Evolutionary conservation across 2,797 vertebrate genomes (phyloP), one percentile per base, ranked within the genome.

Genomic region (Ciconia nigra): DNA sequence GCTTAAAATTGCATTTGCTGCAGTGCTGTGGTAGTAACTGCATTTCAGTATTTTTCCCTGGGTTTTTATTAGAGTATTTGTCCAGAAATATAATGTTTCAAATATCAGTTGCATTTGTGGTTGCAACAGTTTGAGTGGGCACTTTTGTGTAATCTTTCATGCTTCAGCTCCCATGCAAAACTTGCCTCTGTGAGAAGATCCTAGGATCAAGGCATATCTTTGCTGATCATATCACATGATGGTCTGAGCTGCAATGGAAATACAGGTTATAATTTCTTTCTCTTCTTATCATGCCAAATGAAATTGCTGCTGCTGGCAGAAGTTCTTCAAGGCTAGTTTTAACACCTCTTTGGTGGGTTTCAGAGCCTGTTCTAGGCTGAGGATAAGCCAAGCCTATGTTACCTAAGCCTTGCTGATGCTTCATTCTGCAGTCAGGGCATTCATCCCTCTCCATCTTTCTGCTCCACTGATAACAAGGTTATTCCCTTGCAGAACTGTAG

Each of bases 71-170:
- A 31, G 70, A 74, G 12, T 88, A 16, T 95, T 97, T 97, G 20
- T 97, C 96, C 97, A 97, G 96, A 51, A 95, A 97, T 96, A 91
- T 63, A 87, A 49, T 92, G 93, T 97, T 90, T 96, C 95, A 93
- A 96, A 89, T 94, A 96, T 93, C 96, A 94, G 52, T 94, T 97
- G 96, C 72, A 72, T 92, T 94, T 93, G 86, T 91, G 95, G 69
- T 77, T 84, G 93, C 93, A 96, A 52, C 89, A 93, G 63, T 70
- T 49, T 83, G 96, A 96, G 77, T 62, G 61, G 90, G 91, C 89
- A 93, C 95, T 70, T 90, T 87, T 91, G 76, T 91, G 89, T 90
- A 55, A 78, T 82, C 83, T 77, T 76, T 58, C 39, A 63, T 18
- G 42, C 87, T 73, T 95, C 58, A 66, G 63, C 58, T 85, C 54